These are phyloP conservation scores for Sebastes taczanowskii DNA, from an alignment of 2,797 vertebrate species.

Conservation along the genomic window DNA sequence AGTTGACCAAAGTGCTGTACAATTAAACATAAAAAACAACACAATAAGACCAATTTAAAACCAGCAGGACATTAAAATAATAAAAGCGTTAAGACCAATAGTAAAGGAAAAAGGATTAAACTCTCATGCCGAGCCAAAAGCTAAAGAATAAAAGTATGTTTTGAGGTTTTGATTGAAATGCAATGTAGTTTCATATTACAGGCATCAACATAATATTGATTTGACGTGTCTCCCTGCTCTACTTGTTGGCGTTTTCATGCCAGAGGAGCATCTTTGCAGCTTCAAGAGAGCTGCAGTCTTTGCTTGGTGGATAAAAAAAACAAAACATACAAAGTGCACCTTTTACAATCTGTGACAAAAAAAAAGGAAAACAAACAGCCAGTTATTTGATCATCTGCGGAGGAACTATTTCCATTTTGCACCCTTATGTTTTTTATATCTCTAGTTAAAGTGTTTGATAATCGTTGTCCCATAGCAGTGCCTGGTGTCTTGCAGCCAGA, in stretches of 20 bases:
- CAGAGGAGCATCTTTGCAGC: conserved; percentile 26
- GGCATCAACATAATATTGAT: neutral
- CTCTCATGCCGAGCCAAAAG: too few relatives aligned
- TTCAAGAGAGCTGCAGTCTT: neutral
- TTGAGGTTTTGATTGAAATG: neutral
- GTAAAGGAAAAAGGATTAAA: too few relatives aligned
- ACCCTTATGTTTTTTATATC: neutral
- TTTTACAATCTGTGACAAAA: conserved; percentile 18
- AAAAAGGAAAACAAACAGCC: conserved; percentile 37
- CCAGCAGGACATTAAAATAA: too few relatives aligned
- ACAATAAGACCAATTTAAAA: too few relatives aligned
- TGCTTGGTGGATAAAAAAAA: neutral
- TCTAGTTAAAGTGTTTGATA: conserved; percentile 26
- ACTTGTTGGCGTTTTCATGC: neutral
- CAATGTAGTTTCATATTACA: neutral
- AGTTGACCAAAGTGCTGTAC: too few relatives aligned
- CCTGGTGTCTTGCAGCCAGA: conserved; percentile 56
- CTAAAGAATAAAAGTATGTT: too few relatives aligned
- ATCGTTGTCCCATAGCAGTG: conserved; percentile 42
- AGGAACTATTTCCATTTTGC: conserved; percentile 24
- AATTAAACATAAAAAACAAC: too few relatives aligned
- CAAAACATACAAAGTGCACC: conserved; percentile 4
- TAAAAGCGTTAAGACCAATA: too few relatives aligned
- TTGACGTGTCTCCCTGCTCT: neutral
- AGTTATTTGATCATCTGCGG: conserved; percentile 21